A percentile compares a stretch with the other conserved stretches of the same genome.
Conservation (phyloP, 2,797 vertebrate species). For the Delichon dasypus region DNA sequence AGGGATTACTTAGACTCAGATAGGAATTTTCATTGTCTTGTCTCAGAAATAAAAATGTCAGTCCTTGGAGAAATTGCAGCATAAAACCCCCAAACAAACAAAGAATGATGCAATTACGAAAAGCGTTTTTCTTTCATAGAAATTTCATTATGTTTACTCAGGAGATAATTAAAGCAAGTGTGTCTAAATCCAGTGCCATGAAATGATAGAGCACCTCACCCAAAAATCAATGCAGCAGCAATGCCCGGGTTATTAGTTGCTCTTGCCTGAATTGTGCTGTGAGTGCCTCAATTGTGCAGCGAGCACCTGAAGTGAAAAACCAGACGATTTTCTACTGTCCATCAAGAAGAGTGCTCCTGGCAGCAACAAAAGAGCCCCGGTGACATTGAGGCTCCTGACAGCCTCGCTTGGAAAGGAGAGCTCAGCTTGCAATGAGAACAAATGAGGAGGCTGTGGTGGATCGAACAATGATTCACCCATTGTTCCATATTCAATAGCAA, state of each 20-base stretch:
- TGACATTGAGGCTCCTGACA: neutral
- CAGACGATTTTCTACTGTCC: neutral
- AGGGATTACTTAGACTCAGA: neutral
- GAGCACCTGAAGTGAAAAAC: neutral
- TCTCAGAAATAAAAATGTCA: neutral
- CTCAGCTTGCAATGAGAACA: neutral
- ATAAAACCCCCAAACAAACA: neutral
- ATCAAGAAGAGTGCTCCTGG: neutral
- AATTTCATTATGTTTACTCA: conserved; percentile 5
- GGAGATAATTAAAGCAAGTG: conserved; percentile 4
- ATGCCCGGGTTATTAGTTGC: neutral
- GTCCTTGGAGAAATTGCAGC: neutral
- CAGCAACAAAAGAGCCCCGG: neutral
- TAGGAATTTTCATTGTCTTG: neutral
- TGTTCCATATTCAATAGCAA: conserved; percentile 13
- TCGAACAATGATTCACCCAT: neutral
- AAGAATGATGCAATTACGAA: neutral
- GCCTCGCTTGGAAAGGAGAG: neutral
- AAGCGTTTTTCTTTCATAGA: neutral
- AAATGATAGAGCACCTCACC: neutral
- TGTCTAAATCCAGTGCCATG: neutral
- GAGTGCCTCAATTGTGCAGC: neutral
- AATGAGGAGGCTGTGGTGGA: neutral
- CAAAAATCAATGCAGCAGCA: conserved; percentile 19
- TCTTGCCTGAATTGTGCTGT: neutral